A percentile compares a stretch with the other conserved stretches of the same genome.
phyloP scores from a whole-genome alignment of 2,888 invertebrate species.

The Drosophila picticornis region DNA sequence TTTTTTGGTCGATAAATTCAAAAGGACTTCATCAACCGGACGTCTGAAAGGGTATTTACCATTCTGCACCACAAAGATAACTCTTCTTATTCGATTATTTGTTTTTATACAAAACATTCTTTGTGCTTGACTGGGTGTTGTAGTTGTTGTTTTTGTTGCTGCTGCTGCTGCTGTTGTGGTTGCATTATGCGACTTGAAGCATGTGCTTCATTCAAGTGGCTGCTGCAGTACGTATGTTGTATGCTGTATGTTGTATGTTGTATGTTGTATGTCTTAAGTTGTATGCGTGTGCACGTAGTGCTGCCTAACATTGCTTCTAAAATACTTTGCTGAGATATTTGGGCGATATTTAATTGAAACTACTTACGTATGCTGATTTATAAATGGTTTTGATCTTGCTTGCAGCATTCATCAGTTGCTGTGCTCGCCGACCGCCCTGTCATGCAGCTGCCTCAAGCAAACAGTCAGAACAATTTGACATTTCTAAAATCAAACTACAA shows the following conservation, averaged over 20 bases:
- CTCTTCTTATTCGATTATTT: background rate
- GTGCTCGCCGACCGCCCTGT: slow-evolving; percentile 33
- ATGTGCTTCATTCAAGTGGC: slow-evolving; percentile 67
- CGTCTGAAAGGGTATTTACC: background rate
- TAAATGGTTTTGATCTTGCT: slow-evolving; percentile 20
- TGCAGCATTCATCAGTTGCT: slow-evolving; percentile 44
- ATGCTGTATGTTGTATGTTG: background rate
- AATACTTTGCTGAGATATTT: slow-evolving; percentile 24
- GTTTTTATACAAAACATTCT: slow-evolving; percentile 58
- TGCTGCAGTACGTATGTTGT: slow-evolving; percentile 17
- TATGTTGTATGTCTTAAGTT: background rate
- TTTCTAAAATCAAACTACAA: slow-evolving; percentile 85
- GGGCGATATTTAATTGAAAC: slow-evolving; percentile 52
- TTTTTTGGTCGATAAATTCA: background rate
- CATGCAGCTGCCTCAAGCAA: slow-evolving; percentile 60
- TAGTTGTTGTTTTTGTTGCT: slow-evolving; percentile 17
- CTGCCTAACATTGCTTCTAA: slow-evolving; percentile 38
- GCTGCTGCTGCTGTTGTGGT: slow-evolving; percentile 24
- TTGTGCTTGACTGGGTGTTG: slow-evolving; percentile 60
- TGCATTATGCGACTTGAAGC: slow-evolving; percentile 58
- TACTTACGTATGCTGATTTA: slow-evolving; percentile 17
- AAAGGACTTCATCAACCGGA: background rate
- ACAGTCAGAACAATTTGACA: slow-evolving; percentile 76
- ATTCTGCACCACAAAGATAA: background rate
- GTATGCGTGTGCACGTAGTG: background rate